Percentiles rank a stretch among this genome's conserved stretches.
These are phyloP conservation scores for Hydrolagus affinis DNA, from an alignment of 2,113 vertebrate species.

Conservation along the genomic window DNA sequence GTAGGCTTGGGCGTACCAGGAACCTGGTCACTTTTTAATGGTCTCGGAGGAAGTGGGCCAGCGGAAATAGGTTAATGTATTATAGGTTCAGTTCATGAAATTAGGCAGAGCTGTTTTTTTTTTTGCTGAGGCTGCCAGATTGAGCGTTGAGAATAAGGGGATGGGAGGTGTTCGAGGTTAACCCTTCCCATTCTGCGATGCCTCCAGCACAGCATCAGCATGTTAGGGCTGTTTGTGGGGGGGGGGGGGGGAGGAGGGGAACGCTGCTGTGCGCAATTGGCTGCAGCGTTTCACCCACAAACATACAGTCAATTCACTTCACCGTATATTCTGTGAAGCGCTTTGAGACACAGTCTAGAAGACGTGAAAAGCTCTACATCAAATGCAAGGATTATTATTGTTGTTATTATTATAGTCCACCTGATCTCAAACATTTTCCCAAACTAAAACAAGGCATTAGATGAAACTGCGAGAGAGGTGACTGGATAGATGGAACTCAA, in stretches of 20 bases:
- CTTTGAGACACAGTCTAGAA: background rate
- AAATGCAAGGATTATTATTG: no score
- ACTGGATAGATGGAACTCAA: no score
- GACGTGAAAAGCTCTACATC: no score
- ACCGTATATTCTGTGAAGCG: background rate
- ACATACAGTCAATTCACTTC: no score
- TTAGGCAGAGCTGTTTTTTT: slow-evolving; percentile 36
- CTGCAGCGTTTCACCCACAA: no score
- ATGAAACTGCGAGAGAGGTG: no score
- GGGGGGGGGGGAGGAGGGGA: background rate
- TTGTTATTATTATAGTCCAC: no score
- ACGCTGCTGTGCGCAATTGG: no score
- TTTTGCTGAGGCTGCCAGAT: slow-evolving; percentile 32
- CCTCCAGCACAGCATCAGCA: background rate
- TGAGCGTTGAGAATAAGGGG: background rate
- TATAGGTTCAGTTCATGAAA: slow-evolving; percentile 39
- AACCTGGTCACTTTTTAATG: slow-evolving; percentile 47
- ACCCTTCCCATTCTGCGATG: background rate
- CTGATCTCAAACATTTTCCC: no score
- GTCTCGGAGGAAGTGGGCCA: slow-evolving; percentile 42
- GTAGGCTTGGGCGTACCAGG: slow-evolving; percentile 43
- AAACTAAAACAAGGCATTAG: no score
- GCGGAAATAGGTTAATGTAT: slow-evolving; percentile 46
- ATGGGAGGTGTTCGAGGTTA: background rate
- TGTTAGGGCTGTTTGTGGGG: background rate